Base-by-base conservation (phyloP, 2,888 invertebrate genomes). In the Cosmopolites sordidus region DNA sequence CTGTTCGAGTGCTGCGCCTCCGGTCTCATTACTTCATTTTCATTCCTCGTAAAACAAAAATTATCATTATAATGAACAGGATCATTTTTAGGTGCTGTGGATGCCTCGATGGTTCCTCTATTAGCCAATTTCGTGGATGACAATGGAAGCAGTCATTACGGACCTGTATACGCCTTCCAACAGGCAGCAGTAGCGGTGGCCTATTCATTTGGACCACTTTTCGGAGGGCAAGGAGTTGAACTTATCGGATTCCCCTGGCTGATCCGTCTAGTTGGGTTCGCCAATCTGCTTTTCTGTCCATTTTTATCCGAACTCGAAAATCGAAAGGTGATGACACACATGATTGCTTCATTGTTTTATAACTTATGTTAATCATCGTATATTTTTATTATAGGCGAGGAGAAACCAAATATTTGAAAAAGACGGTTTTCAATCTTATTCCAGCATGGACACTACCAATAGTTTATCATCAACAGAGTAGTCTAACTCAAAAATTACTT, bases 151-250 rank as follows among this genome's bases (percentile, higher is more conserved):
- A 80, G 80, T n/a, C 81, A 82, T 60, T 89, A 89, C 68, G 88
- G 88, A 2, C 82, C 83, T 1, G 84, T 89, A n/a, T 92, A 91
- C 69, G 86, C 91, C 46, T 79, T 92, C 48, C 89, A 89, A 64
- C 91, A 92, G 74, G 83, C 84, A 12, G 84, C 90, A 2, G 89
- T 90, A 40, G 86, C 89, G 63, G 74, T 90, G 43, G 90, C 90
- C 16, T 92, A 91, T 69, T 84, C 84, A 22, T 72, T 90, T 42
- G 90, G 89, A 48, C 90, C 91, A 1, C 76, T 89, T 39, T 68
- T 86, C 43, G 89, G 87, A 15, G 87, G 89, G 1, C 83, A 84
- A 65, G 71, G 87, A 58, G 85, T 87, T 0, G 80, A 82, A 61
- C 69, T 76, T 9, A 75, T 88, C 39, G 89, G 89, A 30, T 88